phyloP scores from a whole-genome alignment of 2,113 vertebrate genomes.

The Oxygymnocypris stewartii region DNA sequence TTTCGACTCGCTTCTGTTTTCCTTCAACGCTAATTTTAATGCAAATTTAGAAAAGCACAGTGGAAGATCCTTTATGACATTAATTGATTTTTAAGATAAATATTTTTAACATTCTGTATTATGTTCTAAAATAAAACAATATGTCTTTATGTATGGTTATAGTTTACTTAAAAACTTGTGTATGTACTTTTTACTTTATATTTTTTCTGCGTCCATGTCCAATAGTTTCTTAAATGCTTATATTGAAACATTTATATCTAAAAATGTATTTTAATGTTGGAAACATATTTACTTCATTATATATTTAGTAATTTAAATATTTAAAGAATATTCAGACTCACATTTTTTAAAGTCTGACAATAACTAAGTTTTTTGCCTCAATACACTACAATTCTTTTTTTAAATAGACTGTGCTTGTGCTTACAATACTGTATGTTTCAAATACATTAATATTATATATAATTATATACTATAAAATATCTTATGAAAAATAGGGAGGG shows the following conservation, averaged over 20 bases:
- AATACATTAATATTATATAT: too few relatives aligned
- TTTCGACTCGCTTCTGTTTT: neutral
- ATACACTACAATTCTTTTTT: too few relatives aligned
- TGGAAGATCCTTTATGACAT: neutral
- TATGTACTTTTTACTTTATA: neutral
- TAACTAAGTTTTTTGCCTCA: too few relatives aligned
- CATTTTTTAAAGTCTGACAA: neutral
- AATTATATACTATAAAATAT: too few relatives aligned
- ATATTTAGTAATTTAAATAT: neutral
- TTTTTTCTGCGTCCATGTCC: neutral
- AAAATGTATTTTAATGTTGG: neutral
- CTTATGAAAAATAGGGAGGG: too few relatives aligned
- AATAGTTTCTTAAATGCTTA: neutral
- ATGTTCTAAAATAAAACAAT: neutral
- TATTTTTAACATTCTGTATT: neutral
- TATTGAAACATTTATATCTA: neutral
- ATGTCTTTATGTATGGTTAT: neutral
- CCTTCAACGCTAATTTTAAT: neutral
- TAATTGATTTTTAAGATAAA: neutral
- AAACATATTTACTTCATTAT: neutral
- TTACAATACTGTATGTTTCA: too few relatives aligned
- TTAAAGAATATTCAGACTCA: neutral
- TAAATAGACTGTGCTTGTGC: too few relatives aligned
- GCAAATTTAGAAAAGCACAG: neutral
- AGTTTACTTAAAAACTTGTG: neutral